Evolutionary conservation across 2,797 vertebrate genomes (phyloP), one percentile per base, ranked within the genome.

Genomic region (Mareca penelope): DNA sequence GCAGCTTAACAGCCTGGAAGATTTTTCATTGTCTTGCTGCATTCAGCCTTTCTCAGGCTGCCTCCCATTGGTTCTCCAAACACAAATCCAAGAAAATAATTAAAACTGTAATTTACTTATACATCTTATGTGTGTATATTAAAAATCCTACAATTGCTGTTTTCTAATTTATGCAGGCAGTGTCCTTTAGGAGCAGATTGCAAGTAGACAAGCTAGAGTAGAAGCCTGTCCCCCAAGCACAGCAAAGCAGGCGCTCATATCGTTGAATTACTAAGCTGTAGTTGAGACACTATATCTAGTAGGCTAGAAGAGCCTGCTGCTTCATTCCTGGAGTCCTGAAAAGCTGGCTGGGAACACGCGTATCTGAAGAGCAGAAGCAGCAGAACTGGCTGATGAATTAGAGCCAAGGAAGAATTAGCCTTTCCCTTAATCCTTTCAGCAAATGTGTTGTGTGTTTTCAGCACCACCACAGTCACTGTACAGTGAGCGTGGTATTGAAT

Each of bases 11-110:
- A 79, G 15, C n/a, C 55, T 56, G 55, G 46, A 73, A 80, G 33
- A 46, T 17, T 55, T 31, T 46, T 56, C 42, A 17, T 68, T 56
- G 57, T 52, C 53, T 79, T 63, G 26, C 73, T 81, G 28, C 39
- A 65, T 52, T 82, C 79, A 84, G n/a, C n/a, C 69, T 63, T 84
- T 89, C 67, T 75, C 42, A 61, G 57, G 26, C 80, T 76, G 80
- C 69, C 57, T 89, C 44, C 70, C 7, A 12, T 76, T 18, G 56
- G 65, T 75, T 87, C 81, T 93, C 83, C 57, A 55, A 90, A 91
- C 22, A 50, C 9, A 8, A 93, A 85, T 53, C 39, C 60, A 86
- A 94, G 68, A 93, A 95, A 95, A 96, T 19, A 96, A 96, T 89
- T 75, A 52, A 96, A 95, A 79, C 53, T 71, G 77, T 59, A 46